Percentiles rank a stretch among this genome's conserved stretches.
phyloP scores from a whole-genome alignment of 2,797 vertebrate genomes.

The Cryptoprocta ferox region DNA sequence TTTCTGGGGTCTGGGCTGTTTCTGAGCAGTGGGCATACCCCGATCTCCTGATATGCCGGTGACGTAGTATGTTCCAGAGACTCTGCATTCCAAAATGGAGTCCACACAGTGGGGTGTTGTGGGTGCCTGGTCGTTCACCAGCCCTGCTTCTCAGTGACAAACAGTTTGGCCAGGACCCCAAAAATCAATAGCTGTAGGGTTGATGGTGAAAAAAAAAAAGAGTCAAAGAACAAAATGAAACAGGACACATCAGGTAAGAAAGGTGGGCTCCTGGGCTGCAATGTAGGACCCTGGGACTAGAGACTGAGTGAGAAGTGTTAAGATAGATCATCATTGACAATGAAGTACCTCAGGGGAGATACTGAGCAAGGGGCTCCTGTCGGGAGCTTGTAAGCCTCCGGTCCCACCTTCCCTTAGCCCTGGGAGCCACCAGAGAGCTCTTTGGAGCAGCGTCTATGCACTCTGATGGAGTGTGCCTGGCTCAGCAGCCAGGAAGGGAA shows the following conservation, averaged over 20 bases:
- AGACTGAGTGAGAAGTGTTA: constrained; percentile 52
- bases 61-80: not conserved
- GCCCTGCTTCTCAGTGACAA: not conserved
- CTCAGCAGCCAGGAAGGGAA: not conserved
- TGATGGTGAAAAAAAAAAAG: not conserved
- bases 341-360: constrained; percentile 37
- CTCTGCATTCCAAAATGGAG: not conserved
- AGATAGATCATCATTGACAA: not conserved
- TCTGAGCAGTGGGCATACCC: not conserved
- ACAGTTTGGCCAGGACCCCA: not conserved
- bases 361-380: constrained; percentile 56
- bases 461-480: not conserved
- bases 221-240: not conserved
- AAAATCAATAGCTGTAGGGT: not conserved
- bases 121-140: not conserved
- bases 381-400: not conserved
- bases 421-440: not conserved
- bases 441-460: not conserved
- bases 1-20: not conserved
- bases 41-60: not conserved
- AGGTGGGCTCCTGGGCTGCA: not conserved
- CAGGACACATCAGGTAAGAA: constrained; percentile 22
- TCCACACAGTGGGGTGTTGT: not conserved
- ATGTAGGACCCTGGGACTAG: constrained; percentile 49
- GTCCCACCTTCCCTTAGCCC: not conserved